These are phyloP conservation scores for Buathra laborator DNA, from an alignment of 2,888 invertebrate genomes.

Conservation along the genomic window DNA sequence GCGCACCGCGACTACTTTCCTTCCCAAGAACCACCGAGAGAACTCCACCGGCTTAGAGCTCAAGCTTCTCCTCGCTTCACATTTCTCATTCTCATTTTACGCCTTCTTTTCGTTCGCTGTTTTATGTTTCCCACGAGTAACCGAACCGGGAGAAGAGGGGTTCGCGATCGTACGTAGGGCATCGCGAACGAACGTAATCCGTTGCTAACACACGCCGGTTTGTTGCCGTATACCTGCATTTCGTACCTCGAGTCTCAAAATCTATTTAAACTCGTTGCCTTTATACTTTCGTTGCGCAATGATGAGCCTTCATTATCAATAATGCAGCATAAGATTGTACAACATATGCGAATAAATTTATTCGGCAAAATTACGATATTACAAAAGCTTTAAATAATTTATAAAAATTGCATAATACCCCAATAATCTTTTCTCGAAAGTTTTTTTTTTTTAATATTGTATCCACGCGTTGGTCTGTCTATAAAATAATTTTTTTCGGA, in stretches of 20 bases:
- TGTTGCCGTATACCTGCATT: conserved; percentile 4
- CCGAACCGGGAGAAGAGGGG: background rate
- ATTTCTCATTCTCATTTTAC: conserved; percentile 78
- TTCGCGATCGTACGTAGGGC: too few species aligned
- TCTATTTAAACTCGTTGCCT: background rate
- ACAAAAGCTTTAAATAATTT: background rate
- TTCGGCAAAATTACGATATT: background rate
- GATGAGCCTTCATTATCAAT: background rate
- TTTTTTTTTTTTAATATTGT: too few species aligned
- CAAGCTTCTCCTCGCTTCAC: conserved; percentile 59
- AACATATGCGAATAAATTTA: background rate
- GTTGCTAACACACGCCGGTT: background rate
- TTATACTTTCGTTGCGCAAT: background rate
- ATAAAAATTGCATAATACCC: too few species aligned
- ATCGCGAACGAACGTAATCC: conserved; percentile 7
- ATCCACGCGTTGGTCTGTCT: too few species aligned
- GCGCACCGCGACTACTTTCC: conserved; percentile 55
- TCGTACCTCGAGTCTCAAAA: background rate
- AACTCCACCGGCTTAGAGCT: conserved; percentile 40
- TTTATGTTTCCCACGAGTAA: conserved; percentile 66
- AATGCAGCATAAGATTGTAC: background rate
- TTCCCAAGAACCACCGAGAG: conserved; percentile 55
- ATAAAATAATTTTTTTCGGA: too few species aligned
- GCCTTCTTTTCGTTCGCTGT: conserved; percentile 66
- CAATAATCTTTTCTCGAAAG: too few species aligned